Evolutionary conservation across 2,888 invertebrate genomes (phyloP).

Genomic region (Synergus japonicus): DNA sequence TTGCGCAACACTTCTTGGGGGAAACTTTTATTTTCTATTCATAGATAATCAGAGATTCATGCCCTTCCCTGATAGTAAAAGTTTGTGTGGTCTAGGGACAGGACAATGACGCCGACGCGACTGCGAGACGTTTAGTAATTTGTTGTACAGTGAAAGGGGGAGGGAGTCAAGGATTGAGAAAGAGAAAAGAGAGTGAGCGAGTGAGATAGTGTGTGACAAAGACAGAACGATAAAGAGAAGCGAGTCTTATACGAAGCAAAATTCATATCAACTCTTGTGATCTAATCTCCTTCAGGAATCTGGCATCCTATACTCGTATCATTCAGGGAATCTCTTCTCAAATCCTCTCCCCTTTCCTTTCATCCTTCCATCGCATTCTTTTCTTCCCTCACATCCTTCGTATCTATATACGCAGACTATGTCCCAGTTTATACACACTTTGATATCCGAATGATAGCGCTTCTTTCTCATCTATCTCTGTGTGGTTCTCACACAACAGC

Average conservation of each 20-base stretch:
- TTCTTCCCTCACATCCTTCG: slow-evolving; percentile 49
- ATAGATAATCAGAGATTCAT: neutral
- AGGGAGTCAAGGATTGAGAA: slow-evolving; percentile 42
- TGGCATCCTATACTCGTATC: slow-evolving; percentile 75
- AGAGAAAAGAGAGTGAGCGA: slow-evolving; percentile 54
- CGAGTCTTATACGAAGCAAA: slow-evolving; percentile 60
- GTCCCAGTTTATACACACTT: slow-evolving; percentile 74
- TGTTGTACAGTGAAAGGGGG: slow-evolving; percentile 53
- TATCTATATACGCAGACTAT: slow-evolving; percentile 56
- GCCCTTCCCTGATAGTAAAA: slow-evolving; percentile 14
- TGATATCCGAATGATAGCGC: slow-evolving; percentile 71
- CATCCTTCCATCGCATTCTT: slow-evolving; percentile 47
- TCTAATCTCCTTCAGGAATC: slow-evolving; percentile 74
- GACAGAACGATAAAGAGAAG: slow-evolving; percentile 48
- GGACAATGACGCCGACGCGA: slow-evolving; percentile 62
- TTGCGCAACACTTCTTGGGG: neutral
- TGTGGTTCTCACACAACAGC: slow-evolving; percentile 33
- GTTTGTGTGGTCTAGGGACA: slow-evolving; percentile 36
- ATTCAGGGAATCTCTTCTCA: slow-evolving; percentile 66
- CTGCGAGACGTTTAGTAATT: slow-evolving; percentile 60
- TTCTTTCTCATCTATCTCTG: slow-evolving; percentile 42
- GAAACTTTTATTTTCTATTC: slow-evolving; percentile 6
- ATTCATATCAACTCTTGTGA: slow-evolving; percentile 68
- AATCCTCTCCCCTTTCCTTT: slow-evolving; percentile 51
- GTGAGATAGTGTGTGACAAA: slow-evolving; percentile 48